Evolutionary conservation across 2,888 invertebrate genomes (phyloP), one percentile per base, ranked within the genome.

Genomic region (Tipula lateralis): DNA sequence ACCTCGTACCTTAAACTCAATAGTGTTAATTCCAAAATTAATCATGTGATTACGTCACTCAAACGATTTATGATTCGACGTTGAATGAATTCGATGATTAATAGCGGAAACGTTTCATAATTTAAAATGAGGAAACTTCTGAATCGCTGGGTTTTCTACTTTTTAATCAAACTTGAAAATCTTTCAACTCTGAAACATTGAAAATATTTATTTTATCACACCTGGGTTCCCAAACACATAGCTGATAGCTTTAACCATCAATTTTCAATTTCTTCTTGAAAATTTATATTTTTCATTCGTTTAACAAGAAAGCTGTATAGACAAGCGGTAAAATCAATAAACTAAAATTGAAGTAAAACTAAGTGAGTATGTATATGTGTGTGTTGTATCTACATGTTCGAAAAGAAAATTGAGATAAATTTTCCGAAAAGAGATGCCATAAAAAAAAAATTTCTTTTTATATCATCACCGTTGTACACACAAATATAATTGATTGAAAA

Each of bases 401-500:
- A 9, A 66, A 66, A 66, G 66, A 66, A 66, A 66, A 66, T 66
- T 66, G 66, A 66, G 19, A 66, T 66, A 66, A 19, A 66, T 66
- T 66, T 66, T 66, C 13, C 9, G 9, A 24, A 66, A 66, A 19
- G 66, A 66, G 66, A 66, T 66, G 24, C 19, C 19, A 66, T 66
- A 9, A 66, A 7, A 66, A 0, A 24, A 66, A 19, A 24, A 7
- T 50, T 50, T 9, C 44, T 16, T 44, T n/a, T n/a, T n/a, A n/a
- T n/a, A n/a, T n/a, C 44, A 4, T 44, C 66, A 9, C 66, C 24
- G 66, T 66, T 24, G 66, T 6, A 24, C 9, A 66, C 66, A 24
- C 24, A 66, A 66, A 66, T 39, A 66, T 66, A 66, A 66, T 66
- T 66, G 66, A 66, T 66, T 66, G 66, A 66, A 66, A 50, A 66